Conservation (phyloP, 2,888 invertebrate species). For the Phyto melanocephala region DNA sequence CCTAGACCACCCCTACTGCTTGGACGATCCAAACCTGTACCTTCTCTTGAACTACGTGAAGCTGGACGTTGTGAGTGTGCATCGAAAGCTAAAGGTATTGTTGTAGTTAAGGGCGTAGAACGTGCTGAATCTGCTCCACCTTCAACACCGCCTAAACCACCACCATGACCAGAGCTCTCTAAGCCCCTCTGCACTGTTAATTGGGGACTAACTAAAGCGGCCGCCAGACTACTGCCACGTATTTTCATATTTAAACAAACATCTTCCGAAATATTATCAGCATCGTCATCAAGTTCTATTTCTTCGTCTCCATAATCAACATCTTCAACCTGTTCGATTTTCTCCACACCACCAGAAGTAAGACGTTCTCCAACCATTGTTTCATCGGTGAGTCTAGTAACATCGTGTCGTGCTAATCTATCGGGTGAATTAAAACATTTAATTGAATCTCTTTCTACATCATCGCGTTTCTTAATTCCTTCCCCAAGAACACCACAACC, state of each 20-base stretch:
- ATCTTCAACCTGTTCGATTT: conserved; percentile 72
- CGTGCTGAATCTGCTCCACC: conserved; percentile 73
- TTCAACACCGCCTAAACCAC: conserved; percentile 58
- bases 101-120: conserved; percentile 72
- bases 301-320: conserved; percentile 75
- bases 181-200: conserved; percentile 66
- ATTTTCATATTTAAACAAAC: conserved; percentile 83
- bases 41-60: conserved; percentile 72
- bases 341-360: conserved; percentile 47
- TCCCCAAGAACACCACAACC: conserved; percentile 34
- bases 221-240: conserved; percentile 73
- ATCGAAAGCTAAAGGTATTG: conserved; percentile 64
- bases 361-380: conserved; percentile 44
- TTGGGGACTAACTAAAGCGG: conserved; percentile 66
- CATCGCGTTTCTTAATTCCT: conserved; percentile 46
- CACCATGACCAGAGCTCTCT: conserved; percentile 60
- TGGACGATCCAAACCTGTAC: conserved; percentile 68
- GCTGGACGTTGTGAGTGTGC: conserved; percentile 69
- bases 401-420: conserved; percentile 64
- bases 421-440: conserved; percentile 58
- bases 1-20: conserved; percentile 69
- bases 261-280: conserved; percentile 81
- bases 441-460: conserved; percentile 45
- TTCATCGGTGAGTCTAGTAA: conserved; percentile 56
- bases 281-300: conserved; percentile 80